phyloP scores from a whole-genome alignment of 2,113 vertebrate species.

The Poeciliopsis retropinna region DNA sequence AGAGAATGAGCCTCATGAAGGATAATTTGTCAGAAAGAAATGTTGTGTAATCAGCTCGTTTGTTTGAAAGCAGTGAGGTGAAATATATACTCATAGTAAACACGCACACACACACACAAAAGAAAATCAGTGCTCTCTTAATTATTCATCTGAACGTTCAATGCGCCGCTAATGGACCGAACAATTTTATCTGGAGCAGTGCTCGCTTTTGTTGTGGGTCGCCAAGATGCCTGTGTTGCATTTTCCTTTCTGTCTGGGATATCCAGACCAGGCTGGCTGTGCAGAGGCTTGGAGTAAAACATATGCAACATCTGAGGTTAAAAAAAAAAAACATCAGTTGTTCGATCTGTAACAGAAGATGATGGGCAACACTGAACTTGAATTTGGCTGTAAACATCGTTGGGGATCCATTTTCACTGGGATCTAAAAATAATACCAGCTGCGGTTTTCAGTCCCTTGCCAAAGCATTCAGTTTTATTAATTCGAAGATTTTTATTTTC shows the following conservation, averaged over 20 bases:
- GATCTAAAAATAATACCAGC: constrained; percentile 7
- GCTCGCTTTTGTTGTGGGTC: constrained; percentile 10
- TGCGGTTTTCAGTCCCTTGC: neutral
- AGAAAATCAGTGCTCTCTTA: constrained; percentile 2
- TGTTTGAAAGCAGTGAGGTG: constrained; percentile 8
- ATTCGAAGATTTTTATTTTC: neutral
- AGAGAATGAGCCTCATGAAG: neutral
- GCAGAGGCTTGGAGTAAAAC: constrained; percentile 29
- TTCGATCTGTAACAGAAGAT: constrained; percentile 35
- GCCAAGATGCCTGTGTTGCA: constrained; percentile 5
- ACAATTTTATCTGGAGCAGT: constrained; percentile 33
- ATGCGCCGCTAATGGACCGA: constrained; percentile 3
- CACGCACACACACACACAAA: neutral
- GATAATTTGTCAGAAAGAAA: neutral
- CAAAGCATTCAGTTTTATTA: neutral
- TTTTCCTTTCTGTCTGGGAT: constrained; percentile 18
- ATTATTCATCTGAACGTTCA: constrained; percentile 10
- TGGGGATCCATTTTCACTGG: constrained; percentile 42
- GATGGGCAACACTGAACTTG: constrained; percentile 40
- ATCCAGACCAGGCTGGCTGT: constrained; percentile 9
- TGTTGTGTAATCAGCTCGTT: neutral
- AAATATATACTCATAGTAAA: constrained; percentile 13
- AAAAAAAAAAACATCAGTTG: constrained; percentile 52
- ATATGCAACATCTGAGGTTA: constrained; percentile 33
- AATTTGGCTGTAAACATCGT: constrained; percentile 22